A percentile compares a stretch with the other conserved stretches of the same genome.
Evolutionary conservation across 1,140 invertebrate genomes (phyloP).

Genomic region (Drosophila grimshawi): DNA sequence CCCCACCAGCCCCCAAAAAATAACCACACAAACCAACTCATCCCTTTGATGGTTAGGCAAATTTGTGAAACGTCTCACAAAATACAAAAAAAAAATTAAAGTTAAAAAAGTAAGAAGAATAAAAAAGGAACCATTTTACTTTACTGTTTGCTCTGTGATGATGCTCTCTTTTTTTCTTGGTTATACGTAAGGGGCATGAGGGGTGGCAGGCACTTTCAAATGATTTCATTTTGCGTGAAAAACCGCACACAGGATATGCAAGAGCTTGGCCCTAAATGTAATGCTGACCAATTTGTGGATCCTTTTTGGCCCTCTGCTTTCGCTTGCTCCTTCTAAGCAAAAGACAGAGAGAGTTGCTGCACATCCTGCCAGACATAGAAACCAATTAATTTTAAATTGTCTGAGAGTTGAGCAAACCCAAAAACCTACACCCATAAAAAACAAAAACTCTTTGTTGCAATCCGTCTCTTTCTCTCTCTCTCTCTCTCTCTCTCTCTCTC

Average conservation of each 20-base stretch:
- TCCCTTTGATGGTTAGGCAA: conserved; percentile 72
- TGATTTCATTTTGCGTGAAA: conserved; percentile 75
- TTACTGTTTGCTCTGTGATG: conserved; percentile 69
- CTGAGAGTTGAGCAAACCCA: conserved; percentile 53
- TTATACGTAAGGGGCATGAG: not conserved
- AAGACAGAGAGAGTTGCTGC: conserved; percentile 18
- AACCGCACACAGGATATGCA: conserved; percentile 58
- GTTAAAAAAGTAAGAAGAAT: conserved; percentile 23
- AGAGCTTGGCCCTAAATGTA: conserved; percentile 20
- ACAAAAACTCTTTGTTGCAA: conserved; percentile 32
- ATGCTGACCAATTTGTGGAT: conserved; percentile 46
- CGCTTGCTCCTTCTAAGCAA: conserved; percentile 33
- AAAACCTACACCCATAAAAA: conserved; percentile 27
- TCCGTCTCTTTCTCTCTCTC: not conserved
- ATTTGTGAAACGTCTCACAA: conserved; percentile 46
- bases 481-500: not conserved
- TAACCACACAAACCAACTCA: conserved; percentile 33
- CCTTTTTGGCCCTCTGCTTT: conserved; percentile 24
- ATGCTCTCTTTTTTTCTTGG: conserved; percentile 22
- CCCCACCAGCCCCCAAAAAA: conserved; percentile 1
- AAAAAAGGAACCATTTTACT: conserved; percentile 56
- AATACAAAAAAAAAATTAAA: conserved; percentile 26
- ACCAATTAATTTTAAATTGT: conserved; percentile 83
- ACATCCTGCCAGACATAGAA: conserved; percentile 64
- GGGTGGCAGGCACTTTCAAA: conserved; percentile 67